Evolutionary conservation across 2,113 vertebrate species (phyloP), one percentile per base, ranked within the genome.

Genomic region (Mustela nigripes): DNA sequence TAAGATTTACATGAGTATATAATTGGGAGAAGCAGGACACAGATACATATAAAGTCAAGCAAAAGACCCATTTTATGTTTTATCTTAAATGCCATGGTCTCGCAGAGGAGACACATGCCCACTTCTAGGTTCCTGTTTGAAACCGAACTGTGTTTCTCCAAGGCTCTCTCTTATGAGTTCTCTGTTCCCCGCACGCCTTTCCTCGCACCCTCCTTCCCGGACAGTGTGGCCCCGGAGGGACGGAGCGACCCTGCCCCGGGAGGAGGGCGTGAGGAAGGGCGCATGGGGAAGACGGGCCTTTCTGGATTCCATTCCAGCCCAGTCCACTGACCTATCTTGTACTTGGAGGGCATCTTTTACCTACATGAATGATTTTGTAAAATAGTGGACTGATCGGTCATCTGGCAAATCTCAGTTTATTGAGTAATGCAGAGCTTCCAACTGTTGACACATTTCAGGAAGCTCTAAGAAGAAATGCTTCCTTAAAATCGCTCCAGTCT

Each of bases 81-180:
- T 39, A 62, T 24, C 73, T 56, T 31, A 87, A 82, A 56, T 1
- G 76, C 28, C 1, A 4, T 16, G 33, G n/a, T 4, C n/a, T 45
- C 3, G n/a, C 48, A 26, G 28, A 50, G 4, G 12, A n/a, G 39
- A 18, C 8, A 9, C 26, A 18, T 0, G 2, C 5, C 4, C 53
- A 15, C 10, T 16, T 28, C 10, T 5, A 6, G 9, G 2, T 11
- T 5, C 1, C 69, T 2, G 6, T 9, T 11, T 9, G 0, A 4
- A 15, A 7, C 19, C 5, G 15, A 2, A 5, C 0, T 15, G 28
- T 14, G 26, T 21, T 6, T 16, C 78, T 45, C 18, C 24, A 7
- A 1, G 1, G 10, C 39, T 58, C 48, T 63, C 15, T 58, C 7
- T 28, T 56, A 9, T 2, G 45, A 9, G 28, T 6, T 10, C 1